Percentiles rank a stretch among this genome's conserved stretches.
Evolutionary conservation across 2,888 invertebrate species (phyloP).

Genomic region (Campopleginae sp.): DNA sequence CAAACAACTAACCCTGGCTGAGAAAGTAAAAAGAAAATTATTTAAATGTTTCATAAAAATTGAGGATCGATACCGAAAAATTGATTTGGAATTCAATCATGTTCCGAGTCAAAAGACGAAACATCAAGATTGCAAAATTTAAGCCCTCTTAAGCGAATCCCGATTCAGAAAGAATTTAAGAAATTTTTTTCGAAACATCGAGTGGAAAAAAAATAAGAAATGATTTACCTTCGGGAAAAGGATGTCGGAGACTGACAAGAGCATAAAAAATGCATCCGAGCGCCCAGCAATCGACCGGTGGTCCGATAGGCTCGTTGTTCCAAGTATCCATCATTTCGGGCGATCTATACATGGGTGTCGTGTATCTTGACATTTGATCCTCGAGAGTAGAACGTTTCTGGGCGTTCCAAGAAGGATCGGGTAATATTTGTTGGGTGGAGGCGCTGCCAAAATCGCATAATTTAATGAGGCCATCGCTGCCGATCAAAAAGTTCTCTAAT

Average conservation of each 20-base stretch:
- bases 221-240: constrained; percentile 94
- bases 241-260: constrained; percentile 96
- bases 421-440: constrained; percentile 92
- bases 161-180: not conserved
- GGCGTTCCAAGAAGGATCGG: constrained; percentile 96
- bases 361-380: constrained; percentile 94
- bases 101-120: too few relatives aligned
- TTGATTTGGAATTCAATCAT: too few relatives aligned
- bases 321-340: constrained; percentile 99
- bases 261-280: constrained; percentile 97
- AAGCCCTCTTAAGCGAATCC: not conserved
- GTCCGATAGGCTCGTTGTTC: constrained; percentile 96
- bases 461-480: constrained; percentile 93
- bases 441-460: constrained; percentile 99
- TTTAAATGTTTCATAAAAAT: too few relatives aligned
- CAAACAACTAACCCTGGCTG: too few relatives aligned
- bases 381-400: constrained; percentile 95
- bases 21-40: too few relatives aligned
- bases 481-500: constrained; percentile 96
- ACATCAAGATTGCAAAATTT: too few relatives aligned
- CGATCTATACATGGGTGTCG: constrained; percentile 98
- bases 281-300: constrained; percentile 98
- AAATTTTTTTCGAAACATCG: not conserved
- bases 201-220: not conserved
- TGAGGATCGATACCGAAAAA: too few relatives aligned